Conservation (phyloP, 2,888 invertebrate genomes). For the Ephialtes manifestator region DNA sequence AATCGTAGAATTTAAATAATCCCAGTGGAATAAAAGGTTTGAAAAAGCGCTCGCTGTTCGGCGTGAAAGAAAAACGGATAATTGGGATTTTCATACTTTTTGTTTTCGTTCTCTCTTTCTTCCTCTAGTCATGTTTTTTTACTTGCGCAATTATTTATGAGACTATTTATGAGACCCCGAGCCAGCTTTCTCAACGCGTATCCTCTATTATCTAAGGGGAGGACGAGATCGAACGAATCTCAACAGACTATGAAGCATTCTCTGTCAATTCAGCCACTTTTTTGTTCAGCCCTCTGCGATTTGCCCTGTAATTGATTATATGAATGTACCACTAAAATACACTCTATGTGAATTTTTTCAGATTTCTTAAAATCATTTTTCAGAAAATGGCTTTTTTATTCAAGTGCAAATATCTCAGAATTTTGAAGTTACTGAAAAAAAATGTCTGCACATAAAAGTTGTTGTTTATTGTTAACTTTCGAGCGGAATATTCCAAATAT, state of each 20-base stretch:
- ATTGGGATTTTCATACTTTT: constrained; percentile 23
- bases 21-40: constrained; percentile 7
- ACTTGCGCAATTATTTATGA: constrained; percentile 77
- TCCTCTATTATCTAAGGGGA: constrained; percentile 21
- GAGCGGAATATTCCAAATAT: too few species aligned
- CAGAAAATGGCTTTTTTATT: too few species aligned
- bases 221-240: constrained; percentile 30
- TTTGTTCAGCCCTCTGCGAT: too few species aligned
- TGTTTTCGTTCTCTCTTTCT: constrained; percentile 54
- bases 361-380: too few species aligned
- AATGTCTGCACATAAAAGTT: too few species aligned
- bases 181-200: constrained; percentile 3
- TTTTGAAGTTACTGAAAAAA: too few species aligned
- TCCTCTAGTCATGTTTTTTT: constrained; percentile 73
- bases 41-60: constrained; percentile 1
- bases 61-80: constrained; percentile 12
- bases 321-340: too few species aligned
- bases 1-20: constrained; percentile 11
- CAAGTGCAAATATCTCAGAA: too few species aligned
- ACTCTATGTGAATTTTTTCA: too few species aligned
- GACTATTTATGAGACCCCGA: constrained; percentile 52
- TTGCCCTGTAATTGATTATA: too few species aligned
- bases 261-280: too few species aligned
- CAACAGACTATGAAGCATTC: constrained; percentile 2
- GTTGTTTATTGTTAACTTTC: too few species aligned